Percentiles rank a stretch among this genome's conserved stretches.
phyloP scores from a whole-genome alignment of 2,113 vertebrate species.

The Suncus etruscus region DNA sequence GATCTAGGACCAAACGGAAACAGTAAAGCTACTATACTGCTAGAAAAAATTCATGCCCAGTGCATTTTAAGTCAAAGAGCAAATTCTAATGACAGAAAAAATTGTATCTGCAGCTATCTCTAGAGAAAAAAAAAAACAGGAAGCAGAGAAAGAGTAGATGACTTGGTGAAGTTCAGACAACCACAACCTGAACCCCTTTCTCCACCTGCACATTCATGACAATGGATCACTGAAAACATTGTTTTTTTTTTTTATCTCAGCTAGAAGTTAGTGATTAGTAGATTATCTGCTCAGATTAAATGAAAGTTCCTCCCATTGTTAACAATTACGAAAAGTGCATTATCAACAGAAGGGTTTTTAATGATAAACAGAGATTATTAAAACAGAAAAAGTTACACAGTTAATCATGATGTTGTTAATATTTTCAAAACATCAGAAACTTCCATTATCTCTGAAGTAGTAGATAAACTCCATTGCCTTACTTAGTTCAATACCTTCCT shows the following conservation, averaged over 20 bases:
- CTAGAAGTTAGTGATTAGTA: not conserved
- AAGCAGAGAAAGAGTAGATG: not conserved
- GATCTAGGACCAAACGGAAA: constrained; percentile 71
- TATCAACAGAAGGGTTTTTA: constrained; percentile 75
- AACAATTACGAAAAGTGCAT: constrained; percentile 74
- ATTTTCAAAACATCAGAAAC: constrained; percentile 30
- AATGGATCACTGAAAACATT: not conserved
- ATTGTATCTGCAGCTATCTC: not conserved
- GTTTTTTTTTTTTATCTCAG: constrained; percentile 16
- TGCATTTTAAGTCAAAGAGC: not conserved
- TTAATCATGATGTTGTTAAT: not conserved
- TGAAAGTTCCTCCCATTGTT: constrained; percentile 68
- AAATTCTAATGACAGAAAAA: not conserved
- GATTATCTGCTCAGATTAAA: constrained; percentile 56
- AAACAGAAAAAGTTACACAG: constrained; percentile 52
- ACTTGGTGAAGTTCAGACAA: not conserved
- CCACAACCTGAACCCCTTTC: not conserved
- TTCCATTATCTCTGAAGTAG: not conserved
- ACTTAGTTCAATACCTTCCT: too few species aligned
- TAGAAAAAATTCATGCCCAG: constrained; percentile 65
- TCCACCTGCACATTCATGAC: not conserved
- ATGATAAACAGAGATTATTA: constrained; percentile 72
- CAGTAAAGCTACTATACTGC: constrained; percentile 54
- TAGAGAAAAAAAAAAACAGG: not conserved
- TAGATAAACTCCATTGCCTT: too few species aligned